A percentile compares a stretch with the other conserved stretches of the same genome.
phyloP scores from a whole-genome alignment of 2,888 invertebrate genomes.

The Herminia tarsipennalis region DNA sequence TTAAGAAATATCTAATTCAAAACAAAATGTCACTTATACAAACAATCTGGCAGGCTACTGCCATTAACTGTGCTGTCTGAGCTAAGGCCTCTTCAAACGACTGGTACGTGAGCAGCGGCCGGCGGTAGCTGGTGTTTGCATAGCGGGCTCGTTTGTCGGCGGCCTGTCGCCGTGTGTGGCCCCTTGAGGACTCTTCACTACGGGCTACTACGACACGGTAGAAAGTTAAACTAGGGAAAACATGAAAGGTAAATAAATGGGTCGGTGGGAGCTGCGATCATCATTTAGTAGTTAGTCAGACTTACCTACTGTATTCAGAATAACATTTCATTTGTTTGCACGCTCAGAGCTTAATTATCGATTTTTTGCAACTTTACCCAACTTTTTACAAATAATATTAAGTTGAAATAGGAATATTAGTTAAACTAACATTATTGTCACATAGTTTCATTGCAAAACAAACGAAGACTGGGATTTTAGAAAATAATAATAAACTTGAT shows the following conservation, averaged over 20 bases:
- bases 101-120: conserved; percentile 33
- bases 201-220: conserved; percentile 29
- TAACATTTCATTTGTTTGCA: too few species aligned
- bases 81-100: conserved; percentile 42
- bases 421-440: too few species aligned
- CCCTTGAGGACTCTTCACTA: conserved; percentile 41
- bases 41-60: conserved; percentile 36
- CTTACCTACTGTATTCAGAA: too few species aligned
- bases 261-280: neutral
- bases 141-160: conserved; percentile 65
- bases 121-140: conserved; percentile 58
- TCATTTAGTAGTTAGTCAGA: too few species aligned
- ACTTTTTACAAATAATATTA: too few species aligned
- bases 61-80: conserved; percentile 39
- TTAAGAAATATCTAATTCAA: conserved; percentile 26
- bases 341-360: too few species aligned
- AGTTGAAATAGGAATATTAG: too few species aligned
- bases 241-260: conserved; percentile 28
- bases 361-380: too few species aligned
- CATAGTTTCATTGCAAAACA: too few species aligned
- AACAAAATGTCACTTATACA: conserved; percentile 37
- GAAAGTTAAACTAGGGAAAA: conserved; percentile 40
- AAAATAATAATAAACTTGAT: too few species aligned
- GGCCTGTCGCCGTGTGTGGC: conserved; percentile 68
- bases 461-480: too few species aligned